Evolutionary conservation across 1,140 invertebrate genomes (phyloP), one percentile per base, ranked within the genome.

Genomic region (Drosophila lowei): DNA sequence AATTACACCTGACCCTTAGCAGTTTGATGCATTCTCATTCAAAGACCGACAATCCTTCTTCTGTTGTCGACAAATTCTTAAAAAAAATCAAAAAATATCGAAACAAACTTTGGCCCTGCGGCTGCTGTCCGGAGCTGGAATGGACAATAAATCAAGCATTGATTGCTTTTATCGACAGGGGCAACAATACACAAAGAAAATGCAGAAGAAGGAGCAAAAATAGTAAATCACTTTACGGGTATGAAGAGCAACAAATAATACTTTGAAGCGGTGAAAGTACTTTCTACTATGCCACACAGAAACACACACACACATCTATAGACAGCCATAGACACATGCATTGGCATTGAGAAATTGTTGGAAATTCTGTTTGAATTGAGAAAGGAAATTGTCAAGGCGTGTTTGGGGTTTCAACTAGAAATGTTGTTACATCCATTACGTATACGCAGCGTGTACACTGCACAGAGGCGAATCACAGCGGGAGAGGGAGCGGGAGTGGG

Each of bases 111-210:
- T 38, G 18, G 11, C 41, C 60, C 54, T 25, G 68, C 30, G 68
- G 38, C 67, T 64, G 38, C 67, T 49, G 62, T 42, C 43, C 15
- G 30, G 44, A 64, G 30, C 59, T 52, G 44, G 16, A 50, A 46
- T 23, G 71, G 44, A 73, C 72, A 73, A 75, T 73, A 75, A 75
- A 75, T 75, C 72, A 75, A 54, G 54, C 50, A 54, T 73, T 75
- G 72, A 74, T 75, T 75, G 70, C 72, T 75, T 74, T 75, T 65
- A 75, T 73, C 72, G 72, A 73, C 72, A 75, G 55, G 30, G 21
- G 41, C 43, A 72, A 56, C 49, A 58, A 55, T 54, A 72, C 46
- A 60, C 44, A 58, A 34, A 65, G 46, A 6, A 6, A 21, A 61
- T 11, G 25, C 46, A 6, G 16, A 7, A 34, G 30, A 34, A 34